A percentile compares a stretch with the other conserved stretches of the same genome.
Evolutionary conservation across 1,140 invertebrate species (phyloP).

Genomic region (Caenorhabditis latens): DNA sequence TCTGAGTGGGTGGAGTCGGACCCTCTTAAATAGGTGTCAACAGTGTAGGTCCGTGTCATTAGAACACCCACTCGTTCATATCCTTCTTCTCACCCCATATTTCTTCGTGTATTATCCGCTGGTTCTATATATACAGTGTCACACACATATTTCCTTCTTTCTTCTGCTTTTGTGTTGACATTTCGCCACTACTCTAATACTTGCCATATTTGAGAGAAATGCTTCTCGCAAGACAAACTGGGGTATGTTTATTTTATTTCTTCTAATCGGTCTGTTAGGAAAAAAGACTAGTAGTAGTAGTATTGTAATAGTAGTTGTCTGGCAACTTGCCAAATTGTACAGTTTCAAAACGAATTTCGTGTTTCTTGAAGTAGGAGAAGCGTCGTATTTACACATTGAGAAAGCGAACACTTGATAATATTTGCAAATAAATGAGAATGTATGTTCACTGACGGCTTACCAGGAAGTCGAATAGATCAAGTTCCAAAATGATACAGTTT

Average conservation of each 20-base stretch:
- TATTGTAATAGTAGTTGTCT: background rate
- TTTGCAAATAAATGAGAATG: slow-evolving; percentile 17
- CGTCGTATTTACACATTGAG: slow-evolving; percentile 20
- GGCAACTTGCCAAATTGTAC: slow-evolving; percentile 3
- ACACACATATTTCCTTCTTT: background rate
- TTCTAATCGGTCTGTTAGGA: background rate
- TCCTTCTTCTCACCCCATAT: background rate
- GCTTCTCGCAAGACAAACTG: slow-evolving; percentile 39
- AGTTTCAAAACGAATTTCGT: slow-evolving; percentile 11
- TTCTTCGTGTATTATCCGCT: background rate
- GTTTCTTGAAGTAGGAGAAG: background rate
- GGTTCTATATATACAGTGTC: background rate
- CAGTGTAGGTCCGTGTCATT: background rate
- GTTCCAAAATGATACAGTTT: background rate
- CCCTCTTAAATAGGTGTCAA: slow-evolving; percentile 38
- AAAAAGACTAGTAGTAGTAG: slow-evolving; percentile 19
- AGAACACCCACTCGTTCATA: background rate
- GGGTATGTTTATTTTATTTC: slow-evolving; percentile 51
- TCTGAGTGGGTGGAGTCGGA: background rate
- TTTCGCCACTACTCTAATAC: background rate
- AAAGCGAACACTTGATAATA: background rate
- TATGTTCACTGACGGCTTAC: background rate
- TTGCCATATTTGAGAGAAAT: background rate
- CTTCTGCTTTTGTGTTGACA: background rate
- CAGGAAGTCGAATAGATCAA: no score